Evolutionary conservation across 2,888 invertebrate species (phyloP).

Genomic region (Acanthosoma haemorrhoidale): DNA sequence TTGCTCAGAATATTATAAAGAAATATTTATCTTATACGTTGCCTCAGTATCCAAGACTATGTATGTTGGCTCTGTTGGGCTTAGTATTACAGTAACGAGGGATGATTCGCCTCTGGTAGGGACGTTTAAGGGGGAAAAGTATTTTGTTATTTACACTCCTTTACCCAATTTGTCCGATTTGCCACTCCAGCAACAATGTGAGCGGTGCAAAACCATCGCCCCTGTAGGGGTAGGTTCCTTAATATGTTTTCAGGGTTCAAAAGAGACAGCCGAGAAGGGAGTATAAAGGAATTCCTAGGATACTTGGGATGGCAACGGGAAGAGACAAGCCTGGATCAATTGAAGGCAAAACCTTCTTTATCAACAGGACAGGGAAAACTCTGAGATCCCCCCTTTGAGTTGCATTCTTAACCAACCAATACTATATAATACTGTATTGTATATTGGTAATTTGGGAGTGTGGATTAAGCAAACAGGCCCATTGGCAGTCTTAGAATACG

Average conservation of each 20-base stretch:
- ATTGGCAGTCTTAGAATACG: too few relatives aligned
- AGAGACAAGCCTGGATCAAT: background rate
- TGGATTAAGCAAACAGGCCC: too few relatives aligned
- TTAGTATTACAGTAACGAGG: background rate
- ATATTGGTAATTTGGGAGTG: background rate
- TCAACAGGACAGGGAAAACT: background rate
- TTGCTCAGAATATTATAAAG: background rate
- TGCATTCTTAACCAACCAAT: background rate
- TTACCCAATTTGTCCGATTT: background rate
- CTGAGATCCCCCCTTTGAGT: background rate
- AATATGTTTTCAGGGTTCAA: background rate
- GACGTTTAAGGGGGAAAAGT: background rate
- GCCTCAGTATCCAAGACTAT: too few relatives aligned
- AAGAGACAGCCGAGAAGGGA: background rate
- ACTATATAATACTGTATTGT: background rate
- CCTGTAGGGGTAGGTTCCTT: background rate
- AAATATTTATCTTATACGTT: background rate
- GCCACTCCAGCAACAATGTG: background rate
- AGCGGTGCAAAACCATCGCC: background rate
- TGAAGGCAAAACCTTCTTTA: background rate
- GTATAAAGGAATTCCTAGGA: slow-evolving; percentile 20
- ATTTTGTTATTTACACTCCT: background rate
- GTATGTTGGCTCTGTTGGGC: too few relatives aligned
- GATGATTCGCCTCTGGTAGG: too few relatives aligned
- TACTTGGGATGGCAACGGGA: background rate